phyloP scores from a whole-genome alignment of 2,113 vertebrate species.

The Hepsetus odoe region DNA sequence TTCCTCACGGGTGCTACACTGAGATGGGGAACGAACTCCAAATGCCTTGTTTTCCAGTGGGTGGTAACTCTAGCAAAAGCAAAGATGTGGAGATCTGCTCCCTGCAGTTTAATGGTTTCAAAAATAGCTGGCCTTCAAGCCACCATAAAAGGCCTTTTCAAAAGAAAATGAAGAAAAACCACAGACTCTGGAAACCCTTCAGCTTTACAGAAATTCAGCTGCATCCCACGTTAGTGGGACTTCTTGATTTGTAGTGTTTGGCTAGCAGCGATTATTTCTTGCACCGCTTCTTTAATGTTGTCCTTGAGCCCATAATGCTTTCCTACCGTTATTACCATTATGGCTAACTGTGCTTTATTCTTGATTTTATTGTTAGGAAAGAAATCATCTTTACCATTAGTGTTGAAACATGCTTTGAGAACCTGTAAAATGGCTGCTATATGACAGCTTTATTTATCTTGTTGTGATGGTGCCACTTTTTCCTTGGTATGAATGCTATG shows the following conservation, averaged over 20 bases:
- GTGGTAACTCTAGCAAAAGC: slow-evolving; percentile 3
- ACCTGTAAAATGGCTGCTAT: not conserved
- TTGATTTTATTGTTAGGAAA: not conserved
- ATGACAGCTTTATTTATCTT: not conserved
- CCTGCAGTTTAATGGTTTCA: slow-evolving; percentile 13
- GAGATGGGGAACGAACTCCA: slow-evolving; percentile 17
- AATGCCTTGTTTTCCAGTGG: slow-evolving; percentile 39
- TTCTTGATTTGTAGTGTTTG: not conserved
- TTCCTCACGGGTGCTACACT: slow-evolving; percentile 41
- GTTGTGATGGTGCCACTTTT: no score
- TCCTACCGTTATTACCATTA: not conserved
- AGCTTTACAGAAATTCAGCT: not conserved
- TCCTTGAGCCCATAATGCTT: not conserved
- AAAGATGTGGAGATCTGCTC: slow-evolving; percentile 8
- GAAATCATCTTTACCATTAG: not conserved
- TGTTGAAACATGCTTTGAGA: not conserved
- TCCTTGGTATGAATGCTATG: not conserved
- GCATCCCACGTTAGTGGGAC: not conserved
- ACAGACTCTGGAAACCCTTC: not conserved
- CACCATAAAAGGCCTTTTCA: not conserved
- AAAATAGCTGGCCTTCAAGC: slow-evolving; percentile 35
- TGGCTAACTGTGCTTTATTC: not conserved
- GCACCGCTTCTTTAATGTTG: not conserved
- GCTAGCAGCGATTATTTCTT: not conserved
- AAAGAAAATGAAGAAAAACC: not conserved